Base-by-base conservation (phyloP, 2,888 invertebrate genomes). In the Ichneumoninae sp. region DNA sequence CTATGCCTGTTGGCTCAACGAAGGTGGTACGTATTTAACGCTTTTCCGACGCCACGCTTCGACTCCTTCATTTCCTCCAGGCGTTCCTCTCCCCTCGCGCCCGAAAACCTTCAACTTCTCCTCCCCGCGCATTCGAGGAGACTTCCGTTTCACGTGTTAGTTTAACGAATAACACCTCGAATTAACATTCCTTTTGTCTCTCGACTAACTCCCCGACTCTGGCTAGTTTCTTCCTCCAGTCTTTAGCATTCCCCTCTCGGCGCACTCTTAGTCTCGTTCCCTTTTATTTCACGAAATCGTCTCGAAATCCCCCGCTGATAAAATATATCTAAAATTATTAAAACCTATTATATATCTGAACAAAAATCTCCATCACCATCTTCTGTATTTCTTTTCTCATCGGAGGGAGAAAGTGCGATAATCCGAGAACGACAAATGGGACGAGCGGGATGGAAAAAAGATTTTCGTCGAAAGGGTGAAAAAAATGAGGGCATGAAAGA, bases 11-110 rank as follows among this genome's bases (percentile, higher is more conserved):
- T 60, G 19, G 81, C 30, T 63, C 33, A 74, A 54, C 60, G 63
- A 70, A 71, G 82, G 85, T 83, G 85, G 84, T 86, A 71, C 57
- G 84, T 83, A 83, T 87, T 87, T 85, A 86, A 85, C 81, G 83
- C 83, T 68, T 63, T 81, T 81, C 33, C 63, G 36, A 76, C 76
- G 76, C 81, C 65, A 26, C 74, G 78, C 65, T 75, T 75, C 70
- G 50, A 16, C 44, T 70, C 70, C 84, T 78, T 81, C 63, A 81
- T 84, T 84, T 81, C 73, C 73, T 73, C 76, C 63, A 81, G 81
- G 76, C 66, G 69, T 33, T 74, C 30, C 13, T 44, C 68, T 78
- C 69, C 66, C 65, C 47, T 19, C 44, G 44, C 66, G 44, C 66
- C 70, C 73, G 66, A 69, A n/a, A 52, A 47, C 73, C 40, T 65